phyloP scores from a whole-genome alignment of 2,113 vertebrate genomes.

The Orientallactaga bullata region DNA sequence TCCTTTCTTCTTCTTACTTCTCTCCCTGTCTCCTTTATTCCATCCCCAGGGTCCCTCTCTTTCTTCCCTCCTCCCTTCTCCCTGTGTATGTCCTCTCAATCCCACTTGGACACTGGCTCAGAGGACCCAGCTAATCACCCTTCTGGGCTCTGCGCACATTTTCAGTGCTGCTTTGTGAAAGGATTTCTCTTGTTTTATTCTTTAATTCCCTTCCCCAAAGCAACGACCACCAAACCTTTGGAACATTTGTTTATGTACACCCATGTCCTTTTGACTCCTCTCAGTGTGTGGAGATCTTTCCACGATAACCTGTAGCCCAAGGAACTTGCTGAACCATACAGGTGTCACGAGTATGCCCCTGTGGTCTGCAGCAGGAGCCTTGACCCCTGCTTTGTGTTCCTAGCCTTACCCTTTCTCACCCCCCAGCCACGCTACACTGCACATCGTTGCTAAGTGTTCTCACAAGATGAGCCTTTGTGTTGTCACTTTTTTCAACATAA shows the following conservation, averaged over 20 bases:
- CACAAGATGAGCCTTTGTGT: background rate
- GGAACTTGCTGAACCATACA: background rate
- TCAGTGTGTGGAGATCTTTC: background rate
- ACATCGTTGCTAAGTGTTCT: background rate
- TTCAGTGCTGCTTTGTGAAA: background rate
- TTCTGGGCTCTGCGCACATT: background rate
- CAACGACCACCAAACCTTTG: fast-evolving
- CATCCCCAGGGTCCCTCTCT: too few relatives aligned
- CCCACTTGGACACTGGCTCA: background rate
- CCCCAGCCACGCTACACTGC: too few relatives aligned
- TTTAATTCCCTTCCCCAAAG: background rate
- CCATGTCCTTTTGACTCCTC: fast-evolving
- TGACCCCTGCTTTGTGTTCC: background rate
- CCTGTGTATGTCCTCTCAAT: background rate
- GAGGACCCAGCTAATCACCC: background rate
- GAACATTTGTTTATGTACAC: fast-evolving
- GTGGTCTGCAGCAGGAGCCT: too few relatives aligned
- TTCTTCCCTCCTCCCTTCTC: too few relatives aligned
- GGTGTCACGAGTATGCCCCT: too few relatives aligned
- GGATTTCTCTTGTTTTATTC: background rate
- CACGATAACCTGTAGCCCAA: background rate
- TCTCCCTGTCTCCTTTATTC: fast-evolving
- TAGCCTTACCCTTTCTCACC: fast-evolving
- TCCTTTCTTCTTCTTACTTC: background rate
- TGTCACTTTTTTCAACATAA: background rate